Percentiles rank a stretch among this genome's conserved stretches.
These are phyloP conservation scores for Mus caroli DNA, from an alignment of 2,797 vertebrate genomes.

Conservation along the genomic window DNA sequence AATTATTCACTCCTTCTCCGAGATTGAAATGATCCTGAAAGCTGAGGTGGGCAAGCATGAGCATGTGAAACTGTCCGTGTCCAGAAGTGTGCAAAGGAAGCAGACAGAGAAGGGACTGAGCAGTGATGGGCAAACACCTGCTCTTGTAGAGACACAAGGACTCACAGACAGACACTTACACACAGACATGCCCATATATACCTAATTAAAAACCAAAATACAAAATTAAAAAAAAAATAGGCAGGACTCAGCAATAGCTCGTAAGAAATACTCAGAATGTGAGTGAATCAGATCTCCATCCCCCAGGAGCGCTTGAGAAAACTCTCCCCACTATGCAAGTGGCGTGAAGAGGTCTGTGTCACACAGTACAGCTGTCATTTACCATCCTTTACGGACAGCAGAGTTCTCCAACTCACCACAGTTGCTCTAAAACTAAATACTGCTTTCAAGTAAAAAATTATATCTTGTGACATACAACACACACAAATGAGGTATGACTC, in stretches of 20 bases:
- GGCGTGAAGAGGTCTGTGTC: neutral
- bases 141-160: neutral
- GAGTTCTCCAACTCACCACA: constrained; percentile 43
- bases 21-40: constrained; percentile 54
- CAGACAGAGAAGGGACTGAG: neutral
- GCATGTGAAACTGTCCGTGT: constrained; percentile 16
- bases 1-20: neutral
- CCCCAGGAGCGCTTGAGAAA: neutral
- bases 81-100: neutral
- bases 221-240: neutral
- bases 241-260: neutral
- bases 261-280: constrained; percentile 1
- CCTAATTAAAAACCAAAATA: neutral
- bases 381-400: neutral
- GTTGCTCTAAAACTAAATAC: constrained; percentile 46
- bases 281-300: constrained; percentile 33
- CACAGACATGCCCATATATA: neutral
- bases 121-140: neutral
- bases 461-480: constrained; percentile 26
- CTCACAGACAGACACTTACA: neutral
- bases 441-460: constrained; percentile 27
- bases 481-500: constrained; percentile 11
- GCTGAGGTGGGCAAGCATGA: constrained; percentile 3
- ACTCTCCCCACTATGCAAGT: neutral
- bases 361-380: neutral